Evolutionary conservation across 2,888 invertebrate species (phyloP), one percentile per base, ranked within the genome.

Genomic region (Therioaphis trifolii): DNA sequence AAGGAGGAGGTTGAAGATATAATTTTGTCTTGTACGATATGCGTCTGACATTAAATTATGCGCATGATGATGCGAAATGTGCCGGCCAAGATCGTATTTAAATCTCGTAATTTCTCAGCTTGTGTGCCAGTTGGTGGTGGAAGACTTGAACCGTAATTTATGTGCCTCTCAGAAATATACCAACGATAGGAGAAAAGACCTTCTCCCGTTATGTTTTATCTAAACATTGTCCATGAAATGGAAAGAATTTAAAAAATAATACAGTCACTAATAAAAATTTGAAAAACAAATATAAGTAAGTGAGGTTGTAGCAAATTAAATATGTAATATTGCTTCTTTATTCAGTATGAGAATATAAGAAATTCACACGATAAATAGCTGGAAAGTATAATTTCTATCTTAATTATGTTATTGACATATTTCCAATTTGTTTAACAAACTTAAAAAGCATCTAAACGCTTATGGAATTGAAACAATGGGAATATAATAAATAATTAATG

Each of bases 41-140:
- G 82, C 72, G 71, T 24, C 82, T 74, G 82, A 82, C 82, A 49
- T 82, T 82, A 82, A 82, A 74, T 82, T 82, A 82, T 82, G 82
- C 82, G 82, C 82, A 82, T 82, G 82, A 82, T 82, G 82, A 82
- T 82, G 82, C 72, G 72, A 74, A 82, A 74, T 74, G 72, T 72
- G 61, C 82, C 35, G 82, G 61, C 82, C 71, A 80, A 82, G 82
- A 82, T 82, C 72, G 82, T 82, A 82, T 82, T 82, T 82, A 82
- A 82, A 82, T 82, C 82, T 82, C 63, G 74, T 82, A 74, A 82
- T 82, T 82, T 82, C 82, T 74, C 74, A 72, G 63, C 82, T 82
- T 15, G 61, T 72, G 82, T 72, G 74, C 82, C 82, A 74, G 82
- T 74, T 82, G 82, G 72, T 82, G 61, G 72, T 74, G 40, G 72